Conservation (phyloP, 1,140 invertebrate genomes). For the Sinonovacula constricta region DNA sequence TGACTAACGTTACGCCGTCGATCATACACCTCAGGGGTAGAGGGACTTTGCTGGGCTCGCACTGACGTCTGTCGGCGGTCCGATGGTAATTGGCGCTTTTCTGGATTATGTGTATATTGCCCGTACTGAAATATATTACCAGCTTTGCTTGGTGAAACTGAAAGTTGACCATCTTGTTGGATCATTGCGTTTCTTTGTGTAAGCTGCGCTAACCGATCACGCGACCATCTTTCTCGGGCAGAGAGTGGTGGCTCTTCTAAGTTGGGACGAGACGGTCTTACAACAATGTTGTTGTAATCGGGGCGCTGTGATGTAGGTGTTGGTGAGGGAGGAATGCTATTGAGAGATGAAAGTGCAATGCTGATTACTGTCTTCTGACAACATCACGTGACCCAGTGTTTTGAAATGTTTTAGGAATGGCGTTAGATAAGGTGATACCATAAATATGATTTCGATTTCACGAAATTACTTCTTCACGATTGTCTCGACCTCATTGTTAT, state of each 20-base stretch:
- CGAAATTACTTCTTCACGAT: constrained; percentile 37
- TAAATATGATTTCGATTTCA: constrained; percentile 44
- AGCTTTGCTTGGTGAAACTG: not conserved
- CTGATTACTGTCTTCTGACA: constrained; percentile 29
- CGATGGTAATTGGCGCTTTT: not conserved
- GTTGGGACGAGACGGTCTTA: not conserved
- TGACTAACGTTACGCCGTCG: not conserved
- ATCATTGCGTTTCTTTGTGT: too few relatives aligned
- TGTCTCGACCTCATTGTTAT: constrained; percentile 22
- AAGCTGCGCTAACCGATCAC: too few relatives aligned
- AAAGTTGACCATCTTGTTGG: not conserved
- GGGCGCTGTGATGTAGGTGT: not conserved
- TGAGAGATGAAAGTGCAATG: not conserved
- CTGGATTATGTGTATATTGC: not conserved
- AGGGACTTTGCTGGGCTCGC: constrained; percentile 32
- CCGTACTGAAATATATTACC: not conserved
- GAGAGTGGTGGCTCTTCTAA: constrained; percentile 8
- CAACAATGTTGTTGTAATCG: not conserved
- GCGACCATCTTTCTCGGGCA: constrained; percentile 36
- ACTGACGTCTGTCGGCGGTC: constrained; percentile 11
- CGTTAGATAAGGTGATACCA: constrained; percentile 35
- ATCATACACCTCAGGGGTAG: constrained; percentile 36
- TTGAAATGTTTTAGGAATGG: constrained; percentile 50
- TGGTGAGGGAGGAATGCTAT: not conserved
- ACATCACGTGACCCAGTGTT: constrained; percentile 42